These are phyloP conservation scores for Koerneria pararmatus DNA, from an alignment of 2,888 invertebrate species.

Conservation along the genomic window DNA sequence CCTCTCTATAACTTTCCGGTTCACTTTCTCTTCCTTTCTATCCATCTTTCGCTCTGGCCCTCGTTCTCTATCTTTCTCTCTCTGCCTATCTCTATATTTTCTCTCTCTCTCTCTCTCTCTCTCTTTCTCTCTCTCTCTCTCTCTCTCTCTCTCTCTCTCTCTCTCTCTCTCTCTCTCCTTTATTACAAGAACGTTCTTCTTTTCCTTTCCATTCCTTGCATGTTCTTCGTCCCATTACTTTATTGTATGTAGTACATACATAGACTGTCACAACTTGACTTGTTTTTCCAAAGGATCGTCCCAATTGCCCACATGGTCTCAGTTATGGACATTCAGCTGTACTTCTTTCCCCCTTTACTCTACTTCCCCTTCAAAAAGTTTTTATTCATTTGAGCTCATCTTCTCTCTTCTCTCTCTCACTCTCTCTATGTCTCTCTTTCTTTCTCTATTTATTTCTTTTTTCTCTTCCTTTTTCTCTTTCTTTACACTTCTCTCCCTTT, in stretches of 20 bases:
- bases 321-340: not conserved
- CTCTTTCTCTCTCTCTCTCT: slow-evolving; percentile 7
- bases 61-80: not conserved
- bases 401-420: slow-evolving; percentile 10
- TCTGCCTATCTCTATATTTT: not conserved
- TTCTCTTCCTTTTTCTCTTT: not conserved
- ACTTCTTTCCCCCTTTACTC: not conserved
- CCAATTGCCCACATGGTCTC: not conserved
- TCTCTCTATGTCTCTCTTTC: not conserved
- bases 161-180: slow-evolving; percentile 19
- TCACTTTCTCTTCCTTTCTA: not conserved
- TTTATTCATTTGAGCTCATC: not conserved
- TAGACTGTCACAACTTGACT: too few species aligned
- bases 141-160: slow-evolving; percentile 2
- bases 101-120: not conserved
- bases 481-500: not conserved
- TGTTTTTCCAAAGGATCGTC: too few species aligned
- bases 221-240: too few species aligned
- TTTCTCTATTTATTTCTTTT: slow-evolving; percentile 1
- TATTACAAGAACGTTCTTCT: too few species aligned
- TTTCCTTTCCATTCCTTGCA: too few species aligned
- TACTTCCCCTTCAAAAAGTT: not conserved
- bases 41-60: not conserved
- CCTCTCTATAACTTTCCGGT: not conserved
- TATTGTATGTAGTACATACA: too few species aligned